Conservation (phyloP, 2,888 invertebrate genomes). For the Xylota segnis region DNA sequence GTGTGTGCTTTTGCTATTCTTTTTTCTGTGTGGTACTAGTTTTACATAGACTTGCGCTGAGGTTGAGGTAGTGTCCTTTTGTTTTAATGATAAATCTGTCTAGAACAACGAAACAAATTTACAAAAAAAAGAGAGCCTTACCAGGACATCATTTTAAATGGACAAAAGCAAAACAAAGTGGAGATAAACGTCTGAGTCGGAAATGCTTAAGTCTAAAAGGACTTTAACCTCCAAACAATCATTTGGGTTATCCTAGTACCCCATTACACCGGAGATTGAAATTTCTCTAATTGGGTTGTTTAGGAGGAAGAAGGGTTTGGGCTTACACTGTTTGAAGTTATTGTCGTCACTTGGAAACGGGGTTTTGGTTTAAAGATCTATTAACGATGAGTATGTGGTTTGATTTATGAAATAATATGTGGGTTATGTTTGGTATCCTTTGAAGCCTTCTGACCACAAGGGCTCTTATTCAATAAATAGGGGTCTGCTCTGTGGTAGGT, state of each 20-base stretch:
- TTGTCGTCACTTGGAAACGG: not conserved
- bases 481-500: too few species aligned
- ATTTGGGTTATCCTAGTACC: slow-evolving; percentile 9
- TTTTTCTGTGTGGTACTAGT: not conserved
- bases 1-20: slow-evolving; percentile 2
- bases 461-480: too few species aligned
- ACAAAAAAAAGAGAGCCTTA: not conserved
- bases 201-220: slow-evolving; percentile 43
- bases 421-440: too few species aligned
- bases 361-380: not conserved
- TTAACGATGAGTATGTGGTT: not conserved
- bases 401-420: too few species aligned
- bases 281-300: slow-evolving; percentile 22
- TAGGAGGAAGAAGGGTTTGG: not conserved
- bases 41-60: not conserved
- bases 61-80: slow-evolving; percentile 8
- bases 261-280: slow-evolving; percentile 45
- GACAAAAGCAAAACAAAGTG: not conserved
- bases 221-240: slow-evolving; percentile 2
- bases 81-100: slow-evolving; percentile 41
- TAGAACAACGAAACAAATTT: slow-evolving; percentile 15
- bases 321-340: not conserved
- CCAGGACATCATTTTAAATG: slow-evolving; percentile 14
- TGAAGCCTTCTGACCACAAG: too few species aligned
- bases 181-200: slow-evolving; percentile 17